Evolutionary conservation across 2,113 vertebrate species (phyloP).

Genomic region (Oryzias javanicus): DNA sequence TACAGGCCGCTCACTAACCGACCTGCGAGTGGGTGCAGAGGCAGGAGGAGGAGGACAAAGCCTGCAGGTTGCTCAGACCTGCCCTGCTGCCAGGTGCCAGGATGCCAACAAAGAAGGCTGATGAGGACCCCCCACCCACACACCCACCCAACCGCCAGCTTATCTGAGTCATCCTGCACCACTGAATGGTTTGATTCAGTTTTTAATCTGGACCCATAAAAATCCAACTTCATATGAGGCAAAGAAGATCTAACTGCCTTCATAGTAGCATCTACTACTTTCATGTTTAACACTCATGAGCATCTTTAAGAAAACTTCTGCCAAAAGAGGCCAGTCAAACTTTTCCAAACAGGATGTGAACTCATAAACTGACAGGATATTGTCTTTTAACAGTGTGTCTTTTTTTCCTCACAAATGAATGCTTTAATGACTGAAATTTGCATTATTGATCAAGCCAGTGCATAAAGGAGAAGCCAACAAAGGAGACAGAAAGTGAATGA

Average conservation of each 20-base stretch:
- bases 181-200: conserved; percentile 35
- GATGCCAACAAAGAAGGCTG: conserved; percentile 51
- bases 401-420: neutral
- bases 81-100: conserved; percentile 60
- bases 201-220: conserved; percentile 43
- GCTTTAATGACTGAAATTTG: neutral
- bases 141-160: neutral
- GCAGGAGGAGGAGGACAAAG: conserved; percentile 53
- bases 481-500: conserved; percentile 26
- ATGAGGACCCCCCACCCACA: conserved; percentile 18
- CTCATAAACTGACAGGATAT: conserved; percentile 46
- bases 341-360: conserved; percentile 53
- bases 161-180: neutral
- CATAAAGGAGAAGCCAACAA: conserved; percentile 8
- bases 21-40: conserved; percentile 49
- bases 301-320: too few species aligned
- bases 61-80: conserved; percentile 59
- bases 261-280: too few species aligned
- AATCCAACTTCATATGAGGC: conserved; percentile 46
- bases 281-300: too few species aligned
- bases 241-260: neutral
- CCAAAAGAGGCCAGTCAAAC: neutral
- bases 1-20: conserved; percentile 53
- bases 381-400: conserved; percentile 22
- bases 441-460: conserved; percentile 1